phyloP scores from a whole-genome alignment of 2,113 vertebrate species.

The Calypte anna region DNA sequence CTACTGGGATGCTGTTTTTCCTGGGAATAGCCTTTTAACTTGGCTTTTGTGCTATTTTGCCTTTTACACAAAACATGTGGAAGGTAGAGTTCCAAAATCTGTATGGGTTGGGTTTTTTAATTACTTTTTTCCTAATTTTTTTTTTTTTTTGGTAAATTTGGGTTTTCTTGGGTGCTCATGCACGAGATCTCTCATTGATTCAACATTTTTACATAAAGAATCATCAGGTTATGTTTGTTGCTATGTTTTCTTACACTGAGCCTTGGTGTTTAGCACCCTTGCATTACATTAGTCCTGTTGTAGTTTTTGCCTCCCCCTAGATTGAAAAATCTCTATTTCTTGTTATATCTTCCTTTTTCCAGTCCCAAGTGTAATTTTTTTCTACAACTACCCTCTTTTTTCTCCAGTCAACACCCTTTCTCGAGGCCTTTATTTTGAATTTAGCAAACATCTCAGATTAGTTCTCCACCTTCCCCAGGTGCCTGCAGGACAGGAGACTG shows the following conservation, averaged over 20 bases:
- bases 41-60: not conserved
- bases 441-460: not conserved
- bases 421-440: slow-evolving; percentile 7
- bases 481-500: not conserved
- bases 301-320: not conserved
- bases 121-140: too few species aligned
- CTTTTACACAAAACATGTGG: not conserved
- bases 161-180: fast-evolving
- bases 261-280: not conserved
- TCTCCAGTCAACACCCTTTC: not conserved
- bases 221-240: fast-evolving
- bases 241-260: not conserved
- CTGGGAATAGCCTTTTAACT: not conserved
- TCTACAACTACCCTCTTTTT: not conserved
- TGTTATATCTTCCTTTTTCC: not conserved
- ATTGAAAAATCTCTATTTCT: not conserved
- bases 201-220: fast-evolving
- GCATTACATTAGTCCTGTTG: not conserved
- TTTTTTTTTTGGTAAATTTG: not conserved
- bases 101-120: too few species aligned
- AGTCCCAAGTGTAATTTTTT: not conserved
- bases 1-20: not conserved
- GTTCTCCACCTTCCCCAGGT: not conserved
- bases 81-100: not conserved
- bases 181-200: not conserved